These are phyloP conservation scores for Siphlonurus alternatus DNA, from an alignment of 2,888 invertebrate genomes.

Conservation along the genomic window DNA sequence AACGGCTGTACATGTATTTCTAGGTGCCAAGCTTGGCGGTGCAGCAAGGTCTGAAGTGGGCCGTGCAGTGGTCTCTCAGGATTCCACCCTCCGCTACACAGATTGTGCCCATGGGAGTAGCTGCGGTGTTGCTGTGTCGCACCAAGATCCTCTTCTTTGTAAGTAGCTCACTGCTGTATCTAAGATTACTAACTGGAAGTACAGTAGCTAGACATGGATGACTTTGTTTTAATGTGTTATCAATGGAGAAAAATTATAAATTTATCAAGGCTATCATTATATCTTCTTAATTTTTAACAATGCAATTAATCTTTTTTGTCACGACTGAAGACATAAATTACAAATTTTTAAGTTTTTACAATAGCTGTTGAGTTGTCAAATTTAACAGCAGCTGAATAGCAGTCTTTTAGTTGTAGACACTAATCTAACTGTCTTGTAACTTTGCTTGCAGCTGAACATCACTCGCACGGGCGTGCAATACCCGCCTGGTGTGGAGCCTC, in stretches of 20 bases:
- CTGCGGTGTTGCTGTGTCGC: constrained; percentile 68
- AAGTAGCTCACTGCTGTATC: constrained; percentile 29
- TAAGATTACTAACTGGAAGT: constrained; percentile 8
- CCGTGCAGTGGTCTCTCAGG: constrained; percentile 79
- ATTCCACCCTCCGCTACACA: constrained; percentile 76
- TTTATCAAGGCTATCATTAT: too few relatives aligned
- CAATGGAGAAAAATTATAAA: too few relatives aligned
- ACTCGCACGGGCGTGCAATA: constrained; percentile 46
- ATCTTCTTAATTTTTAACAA: too few relatives aligned
- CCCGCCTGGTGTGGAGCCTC: constrained; percentile 42
- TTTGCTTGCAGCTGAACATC: constrained; percentile 45
- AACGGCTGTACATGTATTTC: not conserved
- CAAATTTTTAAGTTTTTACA: too few relatives aligned
- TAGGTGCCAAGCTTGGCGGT: constrained; percentile 38
- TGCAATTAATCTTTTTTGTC: too few relatives aligned
- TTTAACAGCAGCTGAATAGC: too few relatives aligned
- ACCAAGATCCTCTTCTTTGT: constrained; percentile 87
- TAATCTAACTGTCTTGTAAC: too few relatives aligned
- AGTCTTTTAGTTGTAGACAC: too few relatives aligned
- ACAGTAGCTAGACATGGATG: too few relatives aligned
- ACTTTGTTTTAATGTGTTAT: too few relatives aligned
- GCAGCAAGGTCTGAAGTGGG: constrained; percentile 61
- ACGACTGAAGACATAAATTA: too few relatives aligned
- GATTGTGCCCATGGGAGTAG: constrained; percentile 78
- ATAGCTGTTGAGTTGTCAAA: too few relatives aligned